Evolutionary conservation across 1,140 invertebrate species (phyloP).

Genomic region (Cotesia glomerata): DNA sequence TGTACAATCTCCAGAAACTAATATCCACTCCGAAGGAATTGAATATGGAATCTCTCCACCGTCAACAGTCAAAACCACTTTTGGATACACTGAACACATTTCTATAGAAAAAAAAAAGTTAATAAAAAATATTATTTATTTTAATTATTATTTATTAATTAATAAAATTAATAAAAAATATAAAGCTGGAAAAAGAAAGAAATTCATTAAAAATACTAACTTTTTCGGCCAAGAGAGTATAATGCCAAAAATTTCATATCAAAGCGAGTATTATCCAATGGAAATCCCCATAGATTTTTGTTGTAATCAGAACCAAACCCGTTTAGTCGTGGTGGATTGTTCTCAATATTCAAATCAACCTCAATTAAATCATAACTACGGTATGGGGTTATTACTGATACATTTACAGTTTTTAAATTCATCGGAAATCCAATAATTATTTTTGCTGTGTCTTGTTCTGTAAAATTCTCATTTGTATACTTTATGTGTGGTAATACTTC

Average conservation of each 20-base stretch:
- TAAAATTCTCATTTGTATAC: constrained; percentile 32
- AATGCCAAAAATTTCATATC: constrained; percentile 12
- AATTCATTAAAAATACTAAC: constrained; percentile 27
- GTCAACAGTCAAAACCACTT: constrained; percentile 36
- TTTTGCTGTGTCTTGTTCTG: constrained; percentile 34
- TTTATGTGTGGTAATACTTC: constrained; percentile 23
- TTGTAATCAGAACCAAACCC: constrained; percentile 35
- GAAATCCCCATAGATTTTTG: constrained; percentile 29
- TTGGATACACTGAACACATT: constrained; percentile 42
- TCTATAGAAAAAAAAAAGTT: constrained; percentile 32
- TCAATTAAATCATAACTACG: constrained; percentile 37
- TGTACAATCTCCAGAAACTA: constrained; percentile 36
- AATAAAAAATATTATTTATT: too few species aligned
- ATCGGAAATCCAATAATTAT: constrained; percentile 36
- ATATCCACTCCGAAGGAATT: constrained; percentile 39
- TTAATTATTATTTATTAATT: too few species aligned
- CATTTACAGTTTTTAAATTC: constrained; percentile 33
- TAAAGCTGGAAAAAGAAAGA: background rate
- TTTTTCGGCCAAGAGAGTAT: constrained; percentile 12
- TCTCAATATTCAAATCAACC: constrained; percentile 31
- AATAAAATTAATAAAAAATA: background rate
- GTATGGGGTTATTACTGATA: constrained; percentile 35
- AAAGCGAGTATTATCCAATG: constrained; percentile 45
- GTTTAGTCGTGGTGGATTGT: constrained; percentile 16
- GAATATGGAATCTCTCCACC: constrained; percentile 34